Conservation (phyloP, 2,797 vertebrate genomes). For the Gymnopithys bicolor region DNA sequence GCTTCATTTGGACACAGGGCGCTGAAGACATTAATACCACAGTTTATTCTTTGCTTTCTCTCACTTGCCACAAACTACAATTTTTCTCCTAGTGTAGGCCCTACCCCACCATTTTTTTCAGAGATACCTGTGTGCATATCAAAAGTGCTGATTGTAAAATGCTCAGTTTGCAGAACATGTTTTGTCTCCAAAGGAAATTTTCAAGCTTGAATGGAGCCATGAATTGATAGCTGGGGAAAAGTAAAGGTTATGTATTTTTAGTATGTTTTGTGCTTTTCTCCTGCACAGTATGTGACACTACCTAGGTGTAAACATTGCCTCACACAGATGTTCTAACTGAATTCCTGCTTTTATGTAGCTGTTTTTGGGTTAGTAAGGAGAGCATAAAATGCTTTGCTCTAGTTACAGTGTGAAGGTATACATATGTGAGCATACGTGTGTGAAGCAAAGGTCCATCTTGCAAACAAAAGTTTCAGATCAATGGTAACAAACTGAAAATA, state of each 20-base stretch:
- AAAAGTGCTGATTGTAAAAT: neutral
- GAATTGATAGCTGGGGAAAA: neutral
- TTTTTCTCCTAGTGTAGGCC: neutral
- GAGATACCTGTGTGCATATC: neutral
- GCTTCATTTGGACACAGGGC: neutral
- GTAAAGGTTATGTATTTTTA: neutral
- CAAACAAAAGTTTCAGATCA: neutral
- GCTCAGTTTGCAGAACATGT: neutral
- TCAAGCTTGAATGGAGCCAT: neutral
- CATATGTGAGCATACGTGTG: rapidly evolving
- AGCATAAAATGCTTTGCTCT: neutral
- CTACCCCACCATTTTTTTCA: neutral
- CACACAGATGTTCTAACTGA: neutral
- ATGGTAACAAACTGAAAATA: neutral
- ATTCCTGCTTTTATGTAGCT: neutral
- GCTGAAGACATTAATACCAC: neutral
- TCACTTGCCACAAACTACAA: neutral
- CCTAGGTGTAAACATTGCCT: neutral
- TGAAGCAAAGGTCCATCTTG: neutral
- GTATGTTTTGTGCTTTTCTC: neutral
- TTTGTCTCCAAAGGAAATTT: neutral
- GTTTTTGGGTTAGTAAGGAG: neutral
- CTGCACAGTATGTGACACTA: neutral
- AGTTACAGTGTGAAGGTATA: neutral
- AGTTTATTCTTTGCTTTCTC: neutral